Conservation (phyloP, 1,140 invertebrate species). For the Planococcus citri region DNA sequence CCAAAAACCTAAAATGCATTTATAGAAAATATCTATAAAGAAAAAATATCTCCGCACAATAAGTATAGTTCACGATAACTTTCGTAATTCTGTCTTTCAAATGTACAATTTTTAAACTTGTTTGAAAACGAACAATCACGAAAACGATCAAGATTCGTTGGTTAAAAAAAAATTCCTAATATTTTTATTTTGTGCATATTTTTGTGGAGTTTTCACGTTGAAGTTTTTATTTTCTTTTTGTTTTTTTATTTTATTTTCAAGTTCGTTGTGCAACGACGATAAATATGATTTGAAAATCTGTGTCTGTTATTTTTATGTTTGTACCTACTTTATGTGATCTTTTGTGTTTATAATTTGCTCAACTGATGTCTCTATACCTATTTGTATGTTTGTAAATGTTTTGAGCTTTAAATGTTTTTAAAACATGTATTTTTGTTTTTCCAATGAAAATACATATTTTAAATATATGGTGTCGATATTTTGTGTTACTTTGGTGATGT, state of each 20-base stretch:
- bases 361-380: constrained; percentile 19
- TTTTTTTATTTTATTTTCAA: background rate
- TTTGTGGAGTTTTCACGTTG: background rate
- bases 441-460: constrained; percentile 11
- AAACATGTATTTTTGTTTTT: constrained; percentile 13
- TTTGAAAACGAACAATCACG: background rate
- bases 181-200: background rate
- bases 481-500: background rate
- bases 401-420: constrained; percentile 18
- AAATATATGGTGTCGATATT: background rate
- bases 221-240: background rate
- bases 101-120: background rate
- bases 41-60: background rate
- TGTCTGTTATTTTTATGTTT: constrained; percentile 17
- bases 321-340: constrained; percentile 19
- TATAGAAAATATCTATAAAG: background rate
- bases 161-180: background rate
- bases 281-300: background rate
- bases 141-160: background rate
- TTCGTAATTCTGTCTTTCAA: constrained; percentile 3
- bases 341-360: constrained; percentile 17
- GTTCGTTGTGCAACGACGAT: background rate
- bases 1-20: background rate
- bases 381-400: constrained; percentile 18
- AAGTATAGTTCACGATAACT: background rate